A percentile compares a stretch with the other conserved stretches of the same genome.
phyloP scores from a whole-genome alignment of 1,140 invertebrate species.

The Diuraphis noxia region DNA sequence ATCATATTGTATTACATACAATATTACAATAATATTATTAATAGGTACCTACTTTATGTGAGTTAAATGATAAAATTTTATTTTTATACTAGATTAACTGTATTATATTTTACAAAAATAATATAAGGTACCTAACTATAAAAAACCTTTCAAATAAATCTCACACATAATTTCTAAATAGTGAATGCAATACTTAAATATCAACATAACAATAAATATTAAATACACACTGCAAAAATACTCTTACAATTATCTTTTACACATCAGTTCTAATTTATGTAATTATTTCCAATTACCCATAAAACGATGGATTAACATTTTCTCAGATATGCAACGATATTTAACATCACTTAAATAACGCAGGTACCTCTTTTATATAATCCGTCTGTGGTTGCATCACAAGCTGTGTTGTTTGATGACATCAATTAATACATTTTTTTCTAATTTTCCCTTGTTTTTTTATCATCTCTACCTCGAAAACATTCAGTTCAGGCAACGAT shows the following conservation, averaged over 20 bases:
- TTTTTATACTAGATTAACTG: neutral
- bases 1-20: no score
- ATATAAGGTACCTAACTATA: neutral
- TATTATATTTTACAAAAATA: neutral
- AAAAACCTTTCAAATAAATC: neutral
- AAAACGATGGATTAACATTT: neutral
- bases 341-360: slow-evolving; percentile 14
- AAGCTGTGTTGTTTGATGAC: neutral
- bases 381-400: neutral
- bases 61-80: neutral
- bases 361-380: slow-evolving; percentile 25
- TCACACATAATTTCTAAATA: neutral
- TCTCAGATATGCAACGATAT: neutral
- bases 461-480: neutral
- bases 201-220: neutral
- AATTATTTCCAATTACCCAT: neutral
- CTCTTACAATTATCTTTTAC: neutral
- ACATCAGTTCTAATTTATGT: neutral
- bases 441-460: neutral
- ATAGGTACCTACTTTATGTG: no score
- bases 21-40: no score
- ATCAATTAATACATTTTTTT: neutral
- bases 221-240: neutral
- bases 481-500: slow-evolving; percentile 24
- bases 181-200: neutral